Conservation (phyloP, 1,140 invertebrate genomes). For the Euura lappo region DNA sequence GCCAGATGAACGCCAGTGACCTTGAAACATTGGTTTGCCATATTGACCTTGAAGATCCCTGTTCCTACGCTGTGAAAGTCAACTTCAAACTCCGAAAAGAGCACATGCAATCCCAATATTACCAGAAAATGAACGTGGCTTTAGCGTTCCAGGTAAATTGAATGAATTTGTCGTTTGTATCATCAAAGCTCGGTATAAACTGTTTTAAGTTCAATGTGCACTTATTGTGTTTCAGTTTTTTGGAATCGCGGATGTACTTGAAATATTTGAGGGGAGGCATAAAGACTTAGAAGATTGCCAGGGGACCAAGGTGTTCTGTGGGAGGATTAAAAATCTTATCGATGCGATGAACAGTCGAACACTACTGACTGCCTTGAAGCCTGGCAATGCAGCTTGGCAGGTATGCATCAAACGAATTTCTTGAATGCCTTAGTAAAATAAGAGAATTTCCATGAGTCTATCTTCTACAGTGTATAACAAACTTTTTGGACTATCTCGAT, state of each 20-base stretch:
- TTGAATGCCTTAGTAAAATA: neutral
- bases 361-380: neutral
- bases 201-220: neutral
- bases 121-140: constrained; percentile 19
- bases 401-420: neutral
- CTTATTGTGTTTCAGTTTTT: constrained; percentile 17
- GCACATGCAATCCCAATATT: constrained; percentile 12
- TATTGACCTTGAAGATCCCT: constrained; percentile 1
- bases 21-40: neutral
- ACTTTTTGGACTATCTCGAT: neutral
- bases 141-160: constrained; percentile 19
- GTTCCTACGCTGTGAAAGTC: constrained; percentile 12
- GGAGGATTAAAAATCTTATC: neutral
- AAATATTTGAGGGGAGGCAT: neutral
- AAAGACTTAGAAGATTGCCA: neutral
- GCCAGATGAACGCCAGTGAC: constrained; percentile 9
- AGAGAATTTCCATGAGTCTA: neutral
- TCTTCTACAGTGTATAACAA: neutral
- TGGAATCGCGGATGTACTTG: constrained; percentile 9
- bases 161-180: neutral
- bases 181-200: neutral
- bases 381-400: neutral
- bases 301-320: neutral
- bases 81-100: constrained; percentile 18
- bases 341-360: neutral